A percentile compares a stretch with the other conserved stretches of the same genome.
Conservation (phyloP, 2,113 vertebrate genomes). For the Marmota monax region DNA sequence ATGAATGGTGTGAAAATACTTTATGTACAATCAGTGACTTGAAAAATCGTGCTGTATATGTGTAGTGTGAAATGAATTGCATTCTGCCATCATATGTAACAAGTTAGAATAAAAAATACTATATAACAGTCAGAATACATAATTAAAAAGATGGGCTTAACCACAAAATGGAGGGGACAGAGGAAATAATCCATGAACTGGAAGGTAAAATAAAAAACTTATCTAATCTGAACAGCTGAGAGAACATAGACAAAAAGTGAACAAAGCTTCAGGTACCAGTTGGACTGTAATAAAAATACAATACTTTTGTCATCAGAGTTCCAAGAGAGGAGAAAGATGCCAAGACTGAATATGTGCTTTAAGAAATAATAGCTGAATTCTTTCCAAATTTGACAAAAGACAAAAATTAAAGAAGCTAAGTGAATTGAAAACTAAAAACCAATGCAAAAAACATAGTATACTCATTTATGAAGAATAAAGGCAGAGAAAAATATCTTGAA, state of each 20-base stretch:
- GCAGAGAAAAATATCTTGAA: not conserved
- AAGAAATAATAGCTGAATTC: not conserved
- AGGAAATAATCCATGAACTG: not conserved
- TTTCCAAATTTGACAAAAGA: not conserved
- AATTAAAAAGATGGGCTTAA: conserved; percentile 13
- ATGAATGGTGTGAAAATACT: too few species aligned
- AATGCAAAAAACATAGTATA: not conserved
- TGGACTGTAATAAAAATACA: not conserved
- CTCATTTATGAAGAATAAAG: not conserved
- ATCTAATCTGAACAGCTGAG: not conserved
- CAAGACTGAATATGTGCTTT: not conserved
- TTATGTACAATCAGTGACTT: too few species aligned
- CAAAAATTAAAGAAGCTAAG: not conserved
- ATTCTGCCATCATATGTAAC: too few species aligned
- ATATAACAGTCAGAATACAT: not conserved
- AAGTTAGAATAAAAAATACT: too few species aligned
- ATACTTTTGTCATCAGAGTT: not conserved
- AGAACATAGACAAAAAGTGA: not conserved
- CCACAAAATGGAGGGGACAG: not conserved
- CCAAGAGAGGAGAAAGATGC: not conserved
- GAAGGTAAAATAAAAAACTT: not conserved
- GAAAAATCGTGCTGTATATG: too few species aligned
- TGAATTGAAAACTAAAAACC: not conserved
- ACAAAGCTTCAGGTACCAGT: not conserved
- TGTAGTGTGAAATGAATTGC: too few species aligned